Evolutionary conservation across 1,140 invertebrate species (phyloP), one percentile per base, ranked within the genome.

Genomic region (Drosophila pruinosa): DNA sequence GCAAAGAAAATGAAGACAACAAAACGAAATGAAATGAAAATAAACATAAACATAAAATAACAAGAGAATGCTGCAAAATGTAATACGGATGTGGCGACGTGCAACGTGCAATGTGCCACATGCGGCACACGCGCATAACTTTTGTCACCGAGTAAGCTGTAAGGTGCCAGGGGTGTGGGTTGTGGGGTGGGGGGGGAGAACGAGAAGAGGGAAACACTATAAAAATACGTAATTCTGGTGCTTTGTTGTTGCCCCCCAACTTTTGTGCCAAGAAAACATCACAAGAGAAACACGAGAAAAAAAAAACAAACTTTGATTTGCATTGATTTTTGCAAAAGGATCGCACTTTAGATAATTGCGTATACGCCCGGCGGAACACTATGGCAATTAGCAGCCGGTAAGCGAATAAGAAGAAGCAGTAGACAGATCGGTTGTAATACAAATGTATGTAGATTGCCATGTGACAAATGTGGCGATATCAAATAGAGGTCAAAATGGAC

Each of bases 121-220:
- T 68, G 65, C 57, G 65, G 57, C 65, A 69, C 57, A 62, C 47
- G 47, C 47, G 47, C 65, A 69, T 24, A 7, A 3, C 22, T 14
- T 31, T 31, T 45, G 19, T 12, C 41, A 22, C 41, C 12, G 8
- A 5, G n/a, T 10, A n/a, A n/a, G n/a, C n/a, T n/a, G n/a, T n/a
- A n/a, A n/a, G n/a, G n/a, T n/a, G n/a, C n/a, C n/a, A n/a, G n/a
- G n/a, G n/a, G 12, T 38, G 12, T 38, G 36, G 14, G 34, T 38
- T n/a, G n/a, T n/a, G n/a, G 36, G 14, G 36, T 15, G 36, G 14
- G 36, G 14, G 36, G 4, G 36, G 14, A 15, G 12, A 14, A n/a
- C n/a, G n/a, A n/a, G n/a, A n/a, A n/a, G n/a, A n/a, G n/a, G 28
- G 8, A 36, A 36, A 7, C 39, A 56, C 38, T 14, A 56, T n/a